Evolutionary conservation across 2,888 invertebrate species (phyloP).

Genomic region (Lycophotia porphyrea): DNA sequence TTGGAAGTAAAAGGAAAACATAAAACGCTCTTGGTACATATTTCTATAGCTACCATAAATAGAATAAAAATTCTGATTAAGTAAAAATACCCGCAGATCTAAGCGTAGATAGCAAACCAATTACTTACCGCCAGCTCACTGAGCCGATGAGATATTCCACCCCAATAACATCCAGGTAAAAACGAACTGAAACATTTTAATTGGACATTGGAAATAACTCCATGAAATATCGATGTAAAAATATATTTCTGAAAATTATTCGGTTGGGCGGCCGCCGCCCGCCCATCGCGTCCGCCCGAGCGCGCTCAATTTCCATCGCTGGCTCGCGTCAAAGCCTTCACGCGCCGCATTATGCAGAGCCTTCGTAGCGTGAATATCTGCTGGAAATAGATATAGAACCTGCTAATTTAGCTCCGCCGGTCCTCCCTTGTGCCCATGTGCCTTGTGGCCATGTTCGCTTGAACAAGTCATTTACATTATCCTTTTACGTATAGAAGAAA

Average conservation of each 20-base stretch:
- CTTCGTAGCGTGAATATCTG: slow-evolving; percentile 51
- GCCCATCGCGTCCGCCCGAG: slow-evolving; percentile 48
- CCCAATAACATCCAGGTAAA: slow-evolving; percentile 10
- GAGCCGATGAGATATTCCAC: slow-evolving; percentile 27
- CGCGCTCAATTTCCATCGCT: slow-evolving; percentile 55
- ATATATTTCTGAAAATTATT: slow-evolving; percentile 52
- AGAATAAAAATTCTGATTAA: neutral
- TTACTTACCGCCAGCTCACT: slow-evolving; percentile 8
- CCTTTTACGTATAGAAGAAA: neutral
- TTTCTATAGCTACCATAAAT: neutral
- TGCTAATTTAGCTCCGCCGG: slow-evolving; percentile 31
- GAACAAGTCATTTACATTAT: neutral
- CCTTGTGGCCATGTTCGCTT: neutral
- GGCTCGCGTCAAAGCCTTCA: slow-evolving; percentile 47
- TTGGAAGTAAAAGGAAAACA: neutral
- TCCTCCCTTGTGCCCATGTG: neutral
- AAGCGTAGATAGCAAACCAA: neutral
- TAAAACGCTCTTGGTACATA: neutral
- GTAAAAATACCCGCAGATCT: neutral
- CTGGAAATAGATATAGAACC: slow-evolving; percentile 51
- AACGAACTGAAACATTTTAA: slow-evolving; percentile 35
- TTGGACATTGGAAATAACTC: slow-evolving; percentile 39
- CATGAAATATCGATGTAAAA: slow-evolving; percentile 47
- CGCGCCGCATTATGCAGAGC: slow-evolving; percentile 31
- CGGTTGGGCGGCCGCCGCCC: slow-evolving; percentile 41